Base-by-base conservation (phyloP, 2,797 vertebrate genomes). In the Ficedula albicollis region DNA sequence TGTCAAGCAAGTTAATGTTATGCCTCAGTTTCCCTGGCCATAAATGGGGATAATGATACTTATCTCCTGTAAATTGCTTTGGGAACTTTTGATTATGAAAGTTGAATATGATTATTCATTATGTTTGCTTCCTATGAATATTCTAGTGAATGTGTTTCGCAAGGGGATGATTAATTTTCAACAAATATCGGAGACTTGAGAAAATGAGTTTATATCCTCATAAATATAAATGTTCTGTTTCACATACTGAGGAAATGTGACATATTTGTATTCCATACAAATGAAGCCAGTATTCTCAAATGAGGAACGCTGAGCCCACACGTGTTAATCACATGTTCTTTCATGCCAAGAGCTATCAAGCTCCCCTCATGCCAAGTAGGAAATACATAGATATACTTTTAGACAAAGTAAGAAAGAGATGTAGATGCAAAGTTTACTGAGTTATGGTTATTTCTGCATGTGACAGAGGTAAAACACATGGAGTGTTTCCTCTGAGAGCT, bases 191-290 rank as follows among this genome's bases (percentile, higher is more conserved):
- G 89, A 92, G 95, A 91, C 92, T 91, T 93, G 92, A 96, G 92
- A 96, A 96, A 96, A 94, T 80, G 81, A 94, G 90, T 96, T 94
- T 95, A 91, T 96, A 83, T 91, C 68, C 94, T 97, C 92, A 96
- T 97, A 96, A 97, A 97, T 97, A 96, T 96, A 95, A 96, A 96
- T 96, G 92, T 89, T 94, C 93, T 91, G 93, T 94, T 96, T 95
- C 92, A 91, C 69, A 87, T 87, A 55, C 59, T 92, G 89, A 92
- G 66, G 89, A 95, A 95, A 94, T 80, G 75, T 91, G 95, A 85
- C 87, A 69, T 74, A 82, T 96, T 94, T 91, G 89, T 95, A 84
- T 89, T 87, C 87, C 87, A 75, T 91, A 93, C 64, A 87, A 93
- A 94, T 81, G 58, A 89, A 93, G 60, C 4, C 68, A 73, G 58